These are phyloP conservation scores for Tapirus terrestris DNA, from an alignment of 2,113 vertebrate species.

Conservation along the genomic window DNA sequence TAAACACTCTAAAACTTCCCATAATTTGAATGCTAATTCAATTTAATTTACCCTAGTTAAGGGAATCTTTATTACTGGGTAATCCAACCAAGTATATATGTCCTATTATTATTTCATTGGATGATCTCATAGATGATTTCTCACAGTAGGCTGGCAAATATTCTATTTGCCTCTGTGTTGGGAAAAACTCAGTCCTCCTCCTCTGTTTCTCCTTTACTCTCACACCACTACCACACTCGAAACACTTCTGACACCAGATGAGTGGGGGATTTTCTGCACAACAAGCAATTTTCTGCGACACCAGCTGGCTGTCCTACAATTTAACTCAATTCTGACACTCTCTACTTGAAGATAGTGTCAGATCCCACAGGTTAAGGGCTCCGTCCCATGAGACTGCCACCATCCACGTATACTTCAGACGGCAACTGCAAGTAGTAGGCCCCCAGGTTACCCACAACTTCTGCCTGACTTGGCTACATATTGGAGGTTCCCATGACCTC, in stretches of 20 bases:
- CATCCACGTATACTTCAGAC: neutral
- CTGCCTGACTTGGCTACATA: neutral
- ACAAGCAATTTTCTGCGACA: neutral
- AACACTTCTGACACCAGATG: neutral
- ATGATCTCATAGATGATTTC: neutral
- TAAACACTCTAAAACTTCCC: neutral
- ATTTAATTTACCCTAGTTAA: neutral
- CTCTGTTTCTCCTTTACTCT: neutral
- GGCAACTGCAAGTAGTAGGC: neutral
- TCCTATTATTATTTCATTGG: neutral
- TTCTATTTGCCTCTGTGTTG: neutral
- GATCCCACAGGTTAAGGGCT: neutral
- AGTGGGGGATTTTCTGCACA: neutral
- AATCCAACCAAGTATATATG: neutral
- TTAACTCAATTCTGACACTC: neutral
- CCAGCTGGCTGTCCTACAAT: neutral
- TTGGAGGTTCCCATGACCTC: neutral
- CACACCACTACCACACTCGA: neutral
- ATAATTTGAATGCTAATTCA: slow-evolving; percentile 33
- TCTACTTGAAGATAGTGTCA: neutral
- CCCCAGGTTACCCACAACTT: neutral
- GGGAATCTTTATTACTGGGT: neutral
- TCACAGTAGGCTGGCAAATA: neutral
- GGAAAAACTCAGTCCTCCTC: neutral
- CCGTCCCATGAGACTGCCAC: neutral